A percentile compares a stretch with the other conserved stretches of the same genome.
Conservation (phyloP, 1,140 invertebrate genomes). For the Drosophila eugracilis region DNA sequence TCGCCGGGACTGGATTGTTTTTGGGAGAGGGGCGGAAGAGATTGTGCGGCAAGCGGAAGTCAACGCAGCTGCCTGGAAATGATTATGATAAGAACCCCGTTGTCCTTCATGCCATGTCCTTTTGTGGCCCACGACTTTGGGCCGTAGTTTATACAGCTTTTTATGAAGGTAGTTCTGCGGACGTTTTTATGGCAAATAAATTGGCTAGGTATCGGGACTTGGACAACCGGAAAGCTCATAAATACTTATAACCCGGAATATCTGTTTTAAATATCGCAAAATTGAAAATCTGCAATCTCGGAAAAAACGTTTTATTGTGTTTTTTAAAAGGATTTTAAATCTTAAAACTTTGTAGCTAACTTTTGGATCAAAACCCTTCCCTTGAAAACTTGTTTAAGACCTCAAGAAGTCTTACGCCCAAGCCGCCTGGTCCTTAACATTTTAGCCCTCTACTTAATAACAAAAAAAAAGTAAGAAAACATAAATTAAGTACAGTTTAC, state of each 20-base stretch:
- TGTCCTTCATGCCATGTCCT: conserved; percentile 46
- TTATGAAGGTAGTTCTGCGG: conserved; percentile 60
- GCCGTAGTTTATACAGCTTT: conserved; percentile 24
- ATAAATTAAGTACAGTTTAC: conserved; percentile 63
- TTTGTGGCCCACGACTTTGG: conserved; percentile 11
- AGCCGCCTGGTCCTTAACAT: neutral
- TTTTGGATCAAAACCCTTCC: no score
- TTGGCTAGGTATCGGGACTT: conserved; percentile 46
- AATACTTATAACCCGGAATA: neutral
- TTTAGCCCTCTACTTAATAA: neutral
- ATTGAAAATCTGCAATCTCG: conserved; percentile 10
- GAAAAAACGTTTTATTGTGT: neutral
- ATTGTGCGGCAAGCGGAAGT: conserved; percentile 74
- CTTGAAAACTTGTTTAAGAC: no score
- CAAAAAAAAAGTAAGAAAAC: conserved; percentile 17
- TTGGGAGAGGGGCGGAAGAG: no score
- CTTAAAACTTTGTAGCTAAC: no score
- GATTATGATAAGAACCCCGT: conserved; percentile 74
- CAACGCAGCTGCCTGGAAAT: conserved; percentile 76
- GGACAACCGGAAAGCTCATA: conserved; percentile 38
- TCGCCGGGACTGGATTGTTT: conserved; percentile 47
- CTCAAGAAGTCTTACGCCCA: neutral
- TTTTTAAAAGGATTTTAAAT: neutral
- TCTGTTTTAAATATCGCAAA: neutral
- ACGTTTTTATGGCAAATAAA: conserved; percentile 68